Conservation (phyloP, 1,140 invertebrate species). For the Tetragonula clypearis region DNA sequence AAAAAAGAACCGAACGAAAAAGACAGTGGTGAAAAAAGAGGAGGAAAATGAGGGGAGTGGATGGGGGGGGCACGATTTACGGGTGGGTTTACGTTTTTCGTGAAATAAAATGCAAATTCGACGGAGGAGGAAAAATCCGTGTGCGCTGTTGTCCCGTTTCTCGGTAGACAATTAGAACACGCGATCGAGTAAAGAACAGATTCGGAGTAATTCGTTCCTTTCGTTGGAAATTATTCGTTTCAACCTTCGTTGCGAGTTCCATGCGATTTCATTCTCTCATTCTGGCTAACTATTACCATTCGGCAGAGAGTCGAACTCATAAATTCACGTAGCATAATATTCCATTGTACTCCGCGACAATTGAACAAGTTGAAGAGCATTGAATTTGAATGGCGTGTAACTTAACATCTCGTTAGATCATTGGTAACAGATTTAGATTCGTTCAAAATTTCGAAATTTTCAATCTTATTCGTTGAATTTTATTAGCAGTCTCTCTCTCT, state of each 20-base stretch:
- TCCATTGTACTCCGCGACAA: no score
- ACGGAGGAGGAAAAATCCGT: neutral
- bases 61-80: neutral
- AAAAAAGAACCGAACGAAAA: neutral
- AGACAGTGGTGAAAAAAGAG: neutral
- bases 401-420: no score
- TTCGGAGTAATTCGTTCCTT: neutral
- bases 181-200: neutral
- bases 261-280: neutral
- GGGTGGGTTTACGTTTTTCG: slow-evolving; percentile 26
- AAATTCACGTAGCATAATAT: neutral
- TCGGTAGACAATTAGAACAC: slow-evolving; percentile 16
- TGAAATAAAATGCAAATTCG: slow-evolving; percentile 44
- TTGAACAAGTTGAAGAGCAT: no score
- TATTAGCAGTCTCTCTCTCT: no score
- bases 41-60: neutral
- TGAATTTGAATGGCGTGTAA: no score
- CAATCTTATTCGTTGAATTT: no score
- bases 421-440: no score
- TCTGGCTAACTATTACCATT: neutral
- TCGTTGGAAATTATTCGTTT: neutral
- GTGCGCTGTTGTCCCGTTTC: neutral
- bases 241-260: neutral
- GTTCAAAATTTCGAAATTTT: no score
- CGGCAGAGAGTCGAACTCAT: neutral